A percentile compares a stretch with the other conserved stretches of the same genome.
Evolutionary conservation across 1,140 invertebrate genomes (phyloP).

Genomic region (Spodoptera litura): DNA sequence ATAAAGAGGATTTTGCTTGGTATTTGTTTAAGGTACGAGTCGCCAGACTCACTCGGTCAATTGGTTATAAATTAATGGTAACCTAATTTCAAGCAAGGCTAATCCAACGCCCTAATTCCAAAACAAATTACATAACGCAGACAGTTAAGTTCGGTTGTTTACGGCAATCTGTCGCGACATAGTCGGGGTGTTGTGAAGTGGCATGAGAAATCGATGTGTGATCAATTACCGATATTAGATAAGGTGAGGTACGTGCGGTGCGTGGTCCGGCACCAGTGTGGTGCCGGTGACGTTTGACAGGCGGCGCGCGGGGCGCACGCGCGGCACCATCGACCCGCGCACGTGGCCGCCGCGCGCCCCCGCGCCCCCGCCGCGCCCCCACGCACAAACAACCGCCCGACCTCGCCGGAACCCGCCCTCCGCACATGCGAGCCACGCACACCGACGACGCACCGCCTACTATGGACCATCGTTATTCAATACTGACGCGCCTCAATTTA

Average conservation of each 20-base stretch:
- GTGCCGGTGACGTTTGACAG: slow-evolving; percentile 64
- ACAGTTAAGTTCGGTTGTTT: slow-evolving; percentile 13
- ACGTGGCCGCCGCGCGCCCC: slow-evolving; percentile 69
- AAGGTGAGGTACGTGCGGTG: slow-evolving; percentile 16
- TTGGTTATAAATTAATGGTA: slow-evolving; percentile 4
- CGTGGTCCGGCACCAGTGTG: background rate
- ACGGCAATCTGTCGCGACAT: slow-evolving; percentile 34
- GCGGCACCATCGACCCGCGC: slow-evolving; percentile 77
- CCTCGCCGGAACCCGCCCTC: slow-evolving; percentile 53
- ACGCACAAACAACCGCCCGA: slow-evolving; percentile 68
- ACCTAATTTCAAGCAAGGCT: background rate
- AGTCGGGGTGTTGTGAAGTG: slow-evolving; percentile 3
- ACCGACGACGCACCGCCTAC: slow-evolving; percentile 26
- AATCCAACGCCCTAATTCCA: slow-evolving; percentile 37
- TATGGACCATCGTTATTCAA: slow-evolving; percentile 7
- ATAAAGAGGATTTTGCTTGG: no score
- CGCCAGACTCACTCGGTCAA: background rate
- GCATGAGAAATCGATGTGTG: slow-evolving; percentile 38
- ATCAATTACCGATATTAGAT: slow-evolving; percentile 45
- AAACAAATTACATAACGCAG: slow-evolving; percentile 41
- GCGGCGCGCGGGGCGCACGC: slow-evolving; percentile 62
- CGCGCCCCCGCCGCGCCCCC: slow-evolving; percentile 63
- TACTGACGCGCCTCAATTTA: slow-evolving; percentile 42
- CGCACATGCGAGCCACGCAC: slow-evolving; percentile 34
- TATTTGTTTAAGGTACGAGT: background rate